Evolutionary conservation across 2,113 vertebrate species (phyloP).

Genomic region (Aleadryas rufinucha): DNA sequence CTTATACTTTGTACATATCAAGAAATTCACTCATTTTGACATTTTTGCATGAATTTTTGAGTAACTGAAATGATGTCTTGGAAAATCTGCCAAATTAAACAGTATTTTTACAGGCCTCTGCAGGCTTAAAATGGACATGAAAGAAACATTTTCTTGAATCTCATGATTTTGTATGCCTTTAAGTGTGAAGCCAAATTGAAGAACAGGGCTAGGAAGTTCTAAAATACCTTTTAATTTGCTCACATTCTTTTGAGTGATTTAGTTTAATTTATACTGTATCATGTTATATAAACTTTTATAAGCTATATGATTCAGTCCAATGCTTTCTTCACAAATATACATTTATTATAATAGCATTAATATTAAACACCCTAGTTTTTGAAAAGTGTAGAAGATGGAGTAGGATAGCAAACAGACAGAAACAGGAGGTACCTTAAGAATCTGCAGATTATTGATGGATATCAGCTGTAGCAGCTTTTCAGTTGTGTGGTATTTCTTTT

Average conservation of each 20-base stretch:
- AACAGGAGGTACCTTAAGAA: neutral
- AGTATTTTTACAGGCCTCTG: neutral
- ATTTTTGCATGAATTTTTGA: neutral
- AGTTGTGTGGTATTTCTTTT: neutral
- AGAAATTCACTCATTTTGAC: neutral
- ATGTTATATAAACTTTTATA: neutral
- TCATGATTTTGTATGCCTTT: neutral
- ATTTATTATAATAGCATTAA: neutral
- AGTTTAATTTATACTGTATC: neutral
- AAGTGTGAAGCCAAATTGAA: neutral
- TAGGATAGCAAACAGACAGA: neutral
- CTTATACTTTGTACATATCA: neutral
- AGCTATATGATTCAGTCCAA: neutral
- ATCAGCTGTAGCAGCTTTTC: neutral
- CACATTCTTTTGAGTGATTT: neutral
- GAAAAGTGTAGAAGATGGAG: neutral
- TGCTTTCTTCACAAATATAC: neutral
- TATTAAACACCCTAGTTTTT: neutral
- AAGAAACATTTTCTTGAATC: neutral
- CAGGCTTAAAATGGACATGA: neutral
- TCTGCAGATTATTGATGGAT: neutral
- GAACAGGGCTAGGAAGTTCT: neutral
- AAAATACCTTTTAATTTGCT: neutral
- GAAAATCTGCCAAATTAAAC: neutral
- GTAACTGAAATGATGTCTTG: neutral